Evolutionary conservation across 2,888 invertebrate genomes (phyloP).

Genomic region (Deroplatys truncata): DNA sequence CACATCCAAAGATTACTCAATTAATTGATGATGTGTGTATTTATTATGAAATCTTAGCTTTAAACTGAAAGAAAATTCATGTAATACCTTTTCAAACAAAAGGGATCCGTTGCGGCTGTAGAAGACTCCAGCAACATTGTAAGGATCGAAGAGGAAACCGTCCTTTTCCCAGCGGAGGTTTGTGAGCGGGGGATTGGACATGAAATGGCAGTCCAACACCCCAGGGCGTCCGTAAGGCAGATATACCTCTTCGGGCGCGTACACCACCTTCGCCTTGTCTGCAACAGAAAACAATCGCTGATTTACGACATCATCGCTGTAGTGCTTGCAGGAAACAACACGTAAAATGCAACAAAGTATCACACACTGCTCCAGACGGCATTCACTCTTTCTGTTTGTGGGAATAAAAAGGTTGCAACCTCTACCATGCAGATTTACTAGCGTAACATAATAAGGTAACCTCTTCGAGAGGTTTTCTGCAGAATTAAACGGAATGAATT

Average conservation of each 20-base stretch:
- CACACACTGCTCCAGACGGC: no score
- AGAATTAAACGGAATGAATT: no score
- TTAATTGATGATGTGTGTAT: no score
- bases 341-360: not conserved
- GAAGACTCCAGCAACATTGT: conserved; percentile 82
- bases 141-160: conserved; percentile 84
- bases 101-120: conserved; percentile 81
- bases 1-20: no score
- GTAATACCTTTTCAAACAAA: conserved; percentile 63
- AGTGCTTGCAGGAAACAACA: not conserved
- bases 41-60: no score
- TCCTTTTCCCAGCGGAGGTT: conserved; percentile 92
- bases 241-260: conserved; percentile 78
- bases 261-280: conserved; percentile 91
- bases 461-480: no score
- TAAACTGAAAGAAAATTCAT: not conserved
- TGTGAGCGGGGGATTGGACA: conserved; percentile 86
- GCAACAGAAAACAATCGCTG: conserved; percentile 37
- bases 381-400: no score
- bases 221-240: conserved; percentile 79
- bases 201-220: conserved; percentile 84
- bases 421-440: no score
- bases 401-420: no score
- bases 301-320: not conserved
- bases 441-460: no score